Percentiles rank a stretch among this genome's conserved stretches.
phyloP scores from a whole-genome alignment of 2,797 vertebrate genomes.

The Halcyon smyrnensis region DNA sequence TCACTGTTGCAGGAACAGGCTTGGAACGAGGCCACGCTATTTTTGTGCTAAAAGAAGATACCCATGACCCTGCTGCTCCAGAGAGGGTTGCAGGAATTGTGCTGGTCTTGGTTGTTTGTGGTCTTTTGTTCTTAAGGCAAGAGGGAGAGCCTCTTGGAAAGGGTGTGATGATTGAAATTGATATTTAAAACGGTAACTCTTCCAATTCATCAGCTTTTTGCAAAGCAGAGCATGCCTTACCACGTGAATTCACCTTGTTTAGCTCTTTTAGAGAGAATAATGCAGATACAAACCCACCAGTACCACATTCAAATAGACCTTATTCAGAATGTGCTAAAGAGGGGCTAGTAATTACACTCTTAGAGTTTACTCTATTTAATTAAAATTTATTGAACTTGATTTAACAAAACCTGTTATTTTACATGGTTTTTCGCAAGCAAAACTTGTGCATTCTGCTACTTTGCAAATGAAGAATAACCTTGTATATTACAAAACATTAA shows the following conservation, averaged over 20 bases:
- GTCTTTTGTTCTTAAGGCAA: not conserved
- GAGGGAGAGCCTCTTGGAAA: not conserved
- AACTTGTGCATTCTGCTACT: not conserved
- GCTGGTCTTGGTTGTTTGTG: accelerated
- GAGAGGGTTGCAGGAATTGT: not conserved
- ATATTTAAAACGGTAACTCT: not conserved
- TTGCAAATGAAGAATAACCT: not conserved
- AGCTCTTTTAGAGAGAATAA: not conserved
- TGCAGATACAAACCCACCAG: not conserved
- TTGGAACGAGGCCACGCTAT: slow-evolving; percentile 21
- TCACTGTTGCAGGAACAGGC: not conserved
- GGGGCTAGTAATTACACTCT: not conserved
- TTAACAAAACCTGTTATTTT: not conserved
- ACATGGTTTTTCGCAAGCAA: not conserved
- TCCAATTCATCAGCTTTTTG: not conserved
- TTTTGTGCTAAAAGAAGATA: slow-evolving; percentile 32
- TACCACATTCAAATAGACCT: accelerated
- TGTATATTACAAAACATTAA: not conserved
- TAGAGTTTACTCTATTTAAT: not conserved
- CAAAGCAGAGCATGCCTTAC: not conserved
- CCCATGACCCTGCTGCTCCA: not conserved
- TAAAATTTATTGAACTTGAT: not conserved
- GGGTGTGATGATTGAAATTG: not conserved
- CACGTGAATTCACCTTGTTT: not conserved
- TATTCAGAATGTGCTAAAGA: not conserved